Base-by-base conservation (phyloP, 2,888 invertebrate genomes). In the Pheosia tremula region DNA sequence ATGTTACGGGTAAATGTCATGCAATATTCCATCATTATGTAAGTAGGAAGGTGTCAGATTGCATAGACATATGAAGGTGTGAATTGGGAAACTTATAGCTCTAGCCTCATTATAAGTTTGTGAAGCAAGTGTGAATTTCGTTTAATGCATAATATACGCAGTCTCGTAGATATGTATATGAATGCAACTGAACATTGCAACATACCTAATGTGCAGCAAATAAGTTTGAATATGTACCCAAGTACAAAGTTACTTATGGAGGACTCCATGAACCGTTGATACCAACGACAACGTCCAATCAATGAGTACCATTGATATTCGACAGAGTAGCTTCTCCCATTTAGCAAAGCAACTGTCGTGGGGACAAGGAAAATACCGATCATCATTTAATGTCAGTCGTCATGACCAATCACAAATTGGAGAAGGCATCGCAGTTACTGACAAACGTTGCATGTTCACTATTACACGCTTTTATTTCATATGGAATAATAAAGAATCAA, bases 1-100 rank as follows among this genome's bases (percentile, higher is more conserved):
- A 36, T 56, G 41, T 56, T 56, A 1, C 45, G 45, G 56, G 56
- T 56, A 56, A 41, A 56, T 56, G 56, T 39, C 55, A 55, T 55
- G 8, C n/a, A 6, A 45, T 45, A 45, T 56, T 56, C 45, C 56
- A 45, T 36, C 56, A 36, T 45, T 45, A 56, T 45, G 56, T 56
- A 36, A 45, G 56, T 56, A 45, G 24, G 8, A 9, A 36, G 56
- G n/a, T 24, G 56, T 45, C 8, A 45, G 4, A 41, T 37, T 38
- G 36, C 52, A 24, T 10, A 38, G 3, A 45, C 10, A 45, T 36
- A 56, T 13, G 41, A 45, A 56, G 8, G 56, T 56, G 56, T 56
- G 56, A 56, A 43, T 24, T 45, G 10, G 10, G n/a, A 9, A 45
- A 36, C 7, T 56, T 24, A 36, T 43, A 24, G 56, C 24, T 45